Evolutionary conservation across 2,888 invertebrate genomes (phyloP), one percentile per base, ranked within the genome.

Genomic region (Ramazzottius varieornatus): DNA sequence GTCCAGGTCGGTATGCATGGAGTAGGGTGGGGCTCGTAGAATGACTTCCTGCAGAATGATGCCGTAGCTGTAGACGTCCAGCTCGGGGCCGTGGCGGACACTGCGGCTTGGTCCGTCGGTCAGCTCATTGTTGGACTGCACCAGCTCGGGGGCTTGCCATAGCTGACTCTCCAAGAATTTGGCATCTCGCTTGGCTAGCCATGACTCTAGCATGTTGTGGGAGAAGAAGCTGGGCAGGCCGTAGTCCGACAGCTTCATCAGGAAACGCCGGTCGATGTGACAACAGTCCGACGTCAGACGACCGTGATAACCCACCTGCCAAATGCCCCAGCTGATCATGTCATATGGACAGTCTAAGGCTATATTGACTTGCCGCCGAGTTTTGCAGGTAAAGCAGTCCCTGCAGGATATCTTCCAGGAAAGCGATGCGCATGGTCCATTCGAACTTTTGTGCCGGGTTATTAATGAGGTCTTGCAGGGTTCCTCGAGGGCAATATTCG

Each of bases 401-500:
- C 4, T 54, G 20, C 4, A 54, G 13, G 54, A 54, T 54, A 29
- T 54, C 54, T 54, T 54, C 54, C 54, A 54, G 54, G 54, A 54
- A 54, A 54, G 54, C 54, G 54, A 54, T 54, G 54, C 54, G 54
- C 54, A 54, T 54, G 4, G 54, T 29, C 54, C 54, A 54, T 13
- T 54, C 54, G 29, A 54, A 54, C 29, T 54, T 54, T 4, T 54
- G n/a, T 8, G 8, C 54, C 54, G 8, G 4, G 4, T 24, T 8
- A 4, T 54, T 24, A 29, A 54, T 54, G 8, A 54, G 24, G 8
- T 54, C 54, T 24, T 71, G 70, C 32, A 73, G 65, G 65, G 68
- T 71, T 46, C 73, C 73, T 64, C 72, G 70, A 1, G 71, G 68
- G 65, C 72, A 72, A 66, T 72, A 70, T 64, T 73, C 73, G 2